Base-by-base conservation (phyloP, 2,888 invertebrate species). In the Aradus depressus region DNA sequence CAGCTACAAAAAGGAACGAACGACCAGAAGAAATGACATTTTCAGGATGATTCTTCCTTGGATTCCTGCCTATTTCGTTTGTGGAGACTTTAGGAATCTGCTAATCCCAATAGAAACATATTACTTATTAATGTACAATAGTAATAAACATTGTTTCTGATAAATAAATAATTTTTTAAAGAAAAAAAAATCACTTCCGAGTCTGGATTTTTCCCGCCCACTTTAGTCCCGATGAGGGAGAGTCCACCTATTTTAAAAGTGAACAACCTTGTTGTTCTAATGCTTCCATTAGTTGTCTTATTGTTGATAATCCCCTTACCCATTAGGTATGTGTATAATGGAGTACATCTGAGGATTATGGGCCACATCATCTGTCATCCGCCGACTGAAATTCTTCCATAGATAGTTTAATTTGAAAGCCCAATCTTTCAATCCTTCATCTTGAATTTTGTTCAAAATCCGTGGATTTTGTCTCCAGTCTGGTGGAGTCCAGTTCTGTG, bases 261-360 rank as follows among this genome's bases (percentile, higher is more conserved):
- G n/a, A n/a, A n/a, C n/a, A n/a, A n/a, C n/a, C n/a, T n/a, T n/a
- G n/a, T n/a, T n/a, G n/a, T n/a, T n/a, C n/a, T n/a, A n/a, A 10
- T 18, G 34, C 6, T 28, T 37, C 19, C 12, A 44, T 18, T 14
- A 8, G 35, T 16, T 52, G 16, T 12, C 22, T 34, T n/a, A 18
- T 2, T 25, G 19, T 18, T 8, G 2, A 4, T 58, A 53, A 21
- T 81, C n/a, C n/a, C n/a, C n/a, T n/a, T n/a, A 81, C 5, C 77
- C 77, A 55, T 85, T 71, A 0, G 78, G 74, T 2, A 84, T 72
- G 42, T 80, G 79, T 23, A 84, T 72, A 32, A 84, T 72, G 34
- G 84, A 84, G 64, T 76, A 75, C 51, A 71, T 68, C 44, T 79
- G 69, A 47, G 77, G 71, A 64, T 64, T 51, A 60, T 64, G 49